Base-by-base conservation (phyloP, 64 coral and sea anemone genomes). In the Dendrophyllia cribrosa region DNA sequence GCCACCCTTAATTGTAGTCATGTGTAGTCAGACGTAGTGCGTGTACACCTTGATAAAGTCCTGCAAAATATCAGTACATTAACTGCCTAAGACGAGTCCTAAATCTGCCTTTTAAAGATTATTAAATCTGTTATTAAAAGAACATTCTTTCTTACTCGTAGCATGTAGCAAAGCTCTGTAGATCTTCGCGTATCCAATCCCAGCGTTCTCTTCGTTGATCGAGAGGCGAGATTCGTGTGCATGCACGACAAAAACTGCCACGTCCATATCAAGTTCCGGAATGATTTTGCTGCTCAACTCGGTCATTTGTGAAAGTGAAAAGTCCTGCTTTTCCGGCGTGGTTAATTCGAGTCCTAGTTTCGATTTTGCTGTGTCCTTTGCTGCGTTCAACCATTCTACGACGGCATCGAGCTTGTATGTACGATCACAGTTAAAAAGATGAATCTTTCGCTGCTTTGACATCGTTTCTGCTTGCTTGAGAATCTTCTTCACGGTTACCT, bases 171-270 rank as follows among this genome's bases (percentile, higher is more conserved):
- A 84, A n/a, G 86, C 52, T 52, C 86, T 86, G 66, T 96, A 96
- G n/a, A 96, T 51, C 86, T 73, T 93, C 6, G 86, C 78, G 16
- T 96, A 96, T 23, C 95, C 95, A 77, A 93, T 93, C 9, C 90
- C 95, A 86, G 86, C 86, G 5, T 83, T 93, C 8, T 77, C 69
- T 85, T 93, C 90, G 79, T 96, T 96, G 6, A 96, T 50, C 9
- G 90, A 96, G 7, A 96, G 64, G 11, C 90, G 69, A 6, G 90
- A 96, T 76, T 96, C 95, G 25, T 96, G 79, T 19, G 91, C 95
- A 86, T 96, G 90, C 15, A 96, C 90, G 44, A 86, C 95, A 89
- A 96, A 96, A 50, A 96, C 78, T 15, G 95, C 95, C 17, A 83
- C 78, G 70, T 93, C 90, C 80, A 84, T 84, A 16, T 67, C 23